Conservation (phyloP, 2,888 invertebrate genomes). For the Neelides folsomi region DNA sequence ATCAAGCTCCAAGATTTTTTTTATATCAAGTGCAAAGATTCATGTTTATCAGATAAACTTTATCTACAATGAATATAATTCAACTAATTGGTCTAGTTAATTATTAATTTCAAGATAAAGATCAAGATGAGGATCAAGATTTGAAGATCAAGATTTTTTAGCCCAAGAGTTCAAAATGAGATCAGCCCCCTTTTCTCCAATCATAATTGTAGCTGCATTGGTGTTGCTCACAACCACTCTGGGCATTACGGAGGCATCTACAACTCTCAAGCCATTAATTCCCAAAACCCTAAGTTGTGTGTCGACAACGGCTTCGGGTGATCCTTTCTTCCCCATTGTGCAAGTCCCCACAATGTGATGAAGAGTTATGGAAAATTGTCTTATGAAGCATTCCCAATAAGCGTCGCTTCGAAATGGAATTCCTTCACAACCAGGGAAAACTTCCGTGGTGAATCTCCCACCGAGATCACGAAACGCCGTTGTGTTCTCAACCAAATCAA, state of each 20-base stretch:
- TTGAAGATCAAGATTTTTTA: neutral
- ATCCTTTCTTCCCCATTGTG: slow-evolving; percentile 6
- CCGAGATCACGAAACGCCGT: slow-evolving; percentile 18
- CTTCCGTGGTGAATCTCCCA: slow-evolving; percentile 18
- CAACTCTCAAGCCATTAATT: slow-evolving; percentile 5
- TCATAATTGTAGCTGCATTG: slow-evolving; percentile 34
- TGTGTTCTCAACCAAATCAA: slow-evolving; percentile 23
- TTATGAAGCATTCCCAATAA: slow-evolving; percentile 27
- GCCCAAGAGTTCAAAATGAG: slow-evolving; percentile 32
- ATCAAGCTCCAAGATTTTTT: too few relatives aligned
- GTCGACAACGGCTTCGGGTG: slow-evolving; percentile 11
- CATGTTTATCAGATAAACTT: too few relatives aligned
- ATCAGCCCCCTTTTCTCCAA: slow-evolving; percentile 37
- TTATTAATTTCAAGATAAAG: too few relatives aligned
- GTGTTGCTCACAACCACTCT: slow-evolving; percentile 5
- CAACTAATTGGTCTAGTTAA: too few relatives aligned
- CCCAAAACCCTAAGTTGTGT: slow-evolving; percentile 9
- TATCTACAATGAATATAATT: too few relatives aligned
- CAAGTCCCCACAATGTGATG: slow-evolving; percentile 8
- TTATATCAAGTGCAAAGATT: too few relatives aligned
- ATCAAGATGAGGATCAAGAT: too few relatives aligned
- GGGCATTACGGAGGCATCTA: slow-evolving; percentile 13
- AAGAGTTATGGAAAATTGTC: slow-evolving; percentile 1
- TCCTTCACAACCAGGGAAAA: slow-evolving; percentile 23
- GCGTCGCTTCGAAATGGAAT: slow-evolving; percentile 18